Percentiles rank a stretch among this genome's conserved stretches.
phyloP scores from a whole-genome alignment of 2,888 invertebrate species.

The Cerceris rybyensis region DNA sequence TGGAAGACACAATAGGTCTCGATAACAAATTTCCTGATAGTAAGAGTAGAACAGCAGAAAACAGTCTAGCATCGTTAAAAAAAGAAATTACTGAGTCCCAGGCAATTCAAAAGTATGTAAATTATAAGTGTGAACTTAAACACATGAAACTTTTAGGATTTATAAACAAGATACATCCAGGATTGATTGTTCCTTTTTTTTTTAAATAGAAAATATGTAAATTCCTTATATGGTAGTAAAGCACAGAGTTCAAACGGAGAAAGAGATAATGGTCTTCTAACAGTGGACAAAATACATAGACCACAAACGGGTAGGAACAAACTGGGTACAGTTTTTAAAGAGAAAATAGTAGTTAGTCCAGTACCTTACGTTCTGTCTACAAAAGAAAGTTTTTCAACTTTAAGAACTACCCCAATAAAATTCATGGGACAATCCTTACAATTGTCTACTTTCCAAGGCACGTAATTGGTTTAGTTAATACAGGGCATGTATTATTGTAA shows the following conservation, averaged over 20 bases:
- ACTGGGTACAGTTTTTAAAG: constrained; percentile 77
- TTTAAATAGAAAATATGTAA: constrained; percentile 44
- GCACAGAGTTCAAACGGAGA: constrained; percentile 7
- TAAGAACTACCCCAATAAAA: constrained; percentile 76
- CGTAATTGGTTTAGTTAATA: constrained; percentile 9
- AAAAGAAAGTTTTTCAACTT: constrained; percentile 78
- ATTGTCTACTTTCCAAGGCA: constrained; percentile 69
- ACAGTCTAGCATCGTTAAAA: constrained; percentile 20
- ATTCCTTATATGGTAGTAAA: constrained; percentile 25
- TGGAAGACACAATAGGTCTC: constrained; percentile 41
- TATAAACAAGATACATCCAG: background rate
- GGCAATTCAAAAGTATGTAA: constrained; percentile 46
- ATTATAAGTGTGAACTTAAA: background rate
- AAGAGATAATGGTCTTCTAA: constrained; percentile 2
- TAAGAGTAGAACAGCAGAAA: constrained; percentile 23
- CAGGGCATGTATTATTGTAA: background rate
- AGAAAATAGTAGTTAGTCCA: constrained; percentile 78
- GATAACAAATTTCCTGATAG: constrained; percentile 38
- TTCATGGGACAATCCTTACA: constrained; percentile 71
- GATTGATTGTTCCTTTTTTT: background rate
- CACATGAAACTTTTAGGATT: background rate
- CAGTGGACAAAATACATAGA: constrained; percentile 47
- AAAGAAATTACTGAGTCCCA: constrained; percentile 19
- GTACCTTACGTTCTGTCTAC: constrained; percentile 77
- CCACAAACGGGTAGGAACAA: constrained; percentile 73